These are phyloP conservation scores for Heliangelus exortis DNA, from an alignment of 2,797 vertebrate species.

Conservation along the genomic window DNA sequence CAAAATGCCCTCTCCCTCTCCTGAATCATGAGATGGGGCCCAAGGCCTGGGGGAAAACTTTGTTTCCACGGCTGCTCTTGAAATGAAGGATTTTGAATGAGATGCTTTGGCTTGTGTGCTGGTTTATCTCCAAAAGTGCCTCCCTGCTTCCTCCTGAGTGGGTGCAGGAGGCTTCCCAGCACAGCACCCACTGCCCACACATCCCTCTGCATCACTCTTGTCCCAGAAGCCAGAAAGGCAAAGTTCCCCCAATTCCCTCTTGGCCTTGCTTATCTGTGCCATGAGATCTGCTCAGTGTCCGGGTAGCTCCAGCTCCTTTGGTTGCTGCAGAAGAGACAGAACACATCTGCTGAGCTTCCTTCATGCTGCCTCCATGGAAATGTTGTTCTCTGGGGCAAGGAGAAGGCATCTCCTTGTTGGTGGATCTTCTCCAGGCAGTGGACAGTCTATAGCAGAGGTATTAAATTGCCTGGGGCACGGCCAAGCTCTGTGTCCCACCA, in stretches of 20 bases:
- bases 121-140: not conserved
- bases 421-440: not conserved
- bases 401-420: not conserved
- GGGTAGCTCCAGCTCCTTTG: not conserved
- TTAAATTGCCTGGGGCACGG: not conserved
- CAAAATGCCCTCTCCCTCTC: not conserved
- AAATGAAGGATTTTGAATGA: not conserved
- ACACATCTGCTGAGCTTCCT: rapidly evolving
- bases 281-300: not conserved
- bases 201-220: not conserved
- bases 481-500: not conserved
- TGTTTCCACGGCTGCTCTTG: not conserved
- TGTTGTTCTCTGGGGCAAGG: not conserved
- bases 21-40: not conserved
- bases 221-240: rapidly evolving
- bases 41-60: not conserved
- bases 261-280: not conserved
- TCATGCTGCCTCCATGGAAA: not conserved
- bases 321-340: not conserved
- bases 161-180: not conserved
- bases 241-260: not conserved
- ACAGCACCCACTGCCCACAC: rapidly evolving
- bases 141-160: rapidly evolving
- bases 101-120: not conserved
- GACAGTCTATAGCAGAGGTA: not conserved